These are phyloP conservation scores for Baronia brevicornis DNA, from an alignment of 2,888 invertebrate species.

Conservation along the genomic window DNA sequence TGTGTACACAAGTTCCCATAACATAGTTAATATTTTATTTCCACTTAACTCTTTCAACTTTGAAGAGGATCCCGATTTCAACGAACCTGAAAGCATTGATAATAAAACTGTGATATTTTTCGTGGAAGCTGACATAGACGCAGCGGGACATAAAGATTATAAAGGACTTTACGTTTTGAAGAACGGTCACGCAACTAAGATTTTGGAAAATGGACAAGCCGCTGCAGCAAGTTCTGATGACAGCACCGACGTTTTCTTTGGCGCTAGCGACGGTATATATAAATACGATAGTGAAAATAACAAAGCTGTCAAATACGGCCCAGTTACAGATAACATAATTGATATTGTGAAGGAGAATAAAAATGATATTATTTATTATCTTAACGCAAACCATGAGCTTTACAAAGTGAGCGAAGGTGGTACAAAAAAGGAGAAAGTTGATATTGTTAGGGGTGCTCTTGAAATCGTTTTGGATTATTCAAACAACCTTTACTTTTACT, in stretches of 20 bases:
- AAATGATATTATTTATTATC: conserved; percentile 36
- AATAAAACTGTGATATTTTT: conserved; percentile 20
- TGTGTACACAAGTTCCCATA: conserved; percentile 21
- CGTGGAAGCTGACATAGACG: conserved; percentile 23
- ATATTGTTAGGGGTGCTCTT: conserved; percentile 34
- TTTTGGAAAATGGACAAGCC: conserved; percentile 19
- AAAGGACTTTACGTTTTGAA: conserved; percentile 18
- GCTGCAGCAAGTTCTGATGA: conserved; percentile 17
- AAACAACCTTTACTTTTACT: conserved; percentile 44
- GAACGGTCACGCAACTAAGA: conserved; percentile 17
- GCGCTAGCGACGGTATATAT: conserved; percentile 21
- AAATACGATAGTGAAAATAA: conserved; percentile 15
- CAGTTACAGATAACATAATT: conserved; percentile 24
- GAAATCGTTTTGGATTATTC: conserved; percentile 42
- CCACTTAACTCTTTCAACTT: conserved; percentile 24
- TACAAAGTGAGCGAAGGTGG: conserved; percentile 48
- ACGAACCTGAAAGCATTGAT: conserved; percentile 15
- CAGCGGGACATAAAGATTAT: conserved; percentile 16
- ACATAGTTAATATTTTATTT: conserved; percentile 22
- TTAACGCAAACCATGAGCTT: conserved; percentile 39
- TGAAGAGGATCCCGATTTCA: conserved; percentile 14
- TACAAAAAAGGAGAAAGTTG: conserved; percentile 35
- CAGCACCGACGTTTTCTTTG: conserved; percentile 17
- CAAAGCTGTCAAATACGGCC: conserved; percentile 24
- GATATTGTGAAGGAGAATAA: conserved; percentile 19